Conservation (phyloP, 1,140 invertebrate genomes). For the Carposina sasakii region DNA sequence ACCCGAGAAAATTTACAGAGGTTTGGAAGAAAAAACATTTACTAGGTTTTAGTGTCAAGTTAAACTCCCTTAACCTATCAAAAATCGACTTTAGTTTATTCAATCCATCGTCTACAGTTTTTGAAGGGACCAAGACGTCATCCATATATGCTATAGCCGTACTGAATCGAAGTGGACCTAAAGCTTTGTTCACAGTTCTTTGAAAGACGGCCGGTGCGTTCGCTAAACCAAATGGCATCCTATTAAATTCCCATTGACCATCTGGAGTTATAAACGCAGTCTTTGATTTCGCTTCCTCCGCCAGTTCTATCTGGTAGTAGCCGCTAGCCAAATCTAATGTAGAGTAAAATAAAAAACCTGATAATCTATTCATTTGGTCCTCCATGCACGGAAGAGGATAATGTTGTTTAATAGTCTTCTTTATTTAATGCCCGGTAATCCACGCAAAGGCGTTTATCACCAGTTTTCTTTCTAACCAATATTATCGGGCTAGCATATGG, state of each 20-base stretch:
- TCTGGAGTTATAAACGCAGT: conserved; percentile 11
- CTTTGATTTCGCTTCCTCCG: no score
- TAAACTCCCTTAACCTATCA: conserved; percentile 5
- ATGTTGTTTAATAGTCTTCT: conserved; percentile 43
- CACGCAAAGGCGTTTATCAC: conserved; percentile 28
- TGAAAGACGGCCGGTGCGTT: conserved; percentile 33
- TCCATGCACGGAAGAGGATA: conserved; percentile 65
- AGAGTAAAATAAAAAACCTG: conserved; percentile 15
- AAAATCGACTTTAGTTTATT: conserved; percentile 1
- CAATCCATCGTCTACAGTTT: conserved; percentile 16
- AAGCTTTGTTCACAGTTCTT: conserved; percentile 15
- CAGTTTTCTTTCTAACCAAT: conserved; percentile 25
- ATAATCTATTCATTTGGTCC: conserved; percentile 46
- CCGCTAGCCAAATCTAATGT: conserved; percentile 35
- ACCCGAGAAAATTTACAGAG: conserved; percentile 18
- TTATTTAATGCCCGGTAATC: conserved; percentile 64
- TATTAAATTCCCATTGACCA: conserved; percentile 32
- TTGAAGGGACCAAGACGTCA: conserved; percentile 20
- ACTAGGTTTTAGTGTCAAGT: conserved; percentile 10
- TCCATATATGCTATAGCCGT: conserved; percentile 21
- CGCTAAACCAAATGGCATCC: conserved; percentile 34
- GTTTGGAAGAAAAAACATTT: conserved; percentile 10
- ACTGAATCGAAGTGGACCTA: neutral
- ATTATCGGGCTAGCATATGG: conserved; percentile 24
- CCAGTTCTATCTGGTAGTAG: conserved; percentile 1